Base-by-base conservation (phyloP, 2,113 vertebrate genomes). In the Panthera uncia region DNA sequence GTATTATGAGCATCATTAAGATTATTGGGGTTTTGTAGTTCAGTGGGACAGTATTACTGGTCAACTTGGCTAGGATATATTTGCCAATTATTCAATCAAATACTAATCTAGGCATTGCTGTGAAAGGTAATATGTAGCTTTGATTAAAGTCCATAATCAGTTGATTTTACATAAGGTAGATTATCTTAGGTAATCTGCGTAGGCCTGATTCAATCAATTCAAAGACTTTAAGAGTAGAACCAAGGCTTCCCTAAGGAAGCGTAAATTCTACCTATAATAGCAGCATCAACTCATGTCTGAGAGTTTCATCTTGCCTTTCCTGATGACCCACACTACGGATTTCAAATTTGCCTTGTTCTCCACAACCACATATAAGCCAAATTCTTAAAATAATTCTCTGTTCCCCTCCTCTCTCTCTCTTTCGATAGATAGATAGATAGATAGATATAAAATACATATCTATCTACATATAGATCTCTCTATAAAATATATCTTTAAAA, bases 401-500 rank as follows among this genome's bases (percentile, higher is more conserved):
- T 76, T 14, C 25, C 13, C 14, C 25, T 45, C 38, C 7, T 76
- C 25, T 25, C 25, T 45, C 38, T 76, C 73, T 15, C 41, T 61
- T 23, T 45, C 25, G 29, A 45, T 41, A 45, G 13, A 76, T 41
- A 36, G 69, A 73, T 74, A 74, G 38, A 38, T 38, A 38, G 7
- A 69, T 74, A 45, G 45, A 73, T 7, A 73, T 73, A 73, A 25
- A 73, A 73, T 38, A 38, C 6, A 45, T 41, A 74, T 29, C 23
- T 74, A 29, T 74, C 27, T 38, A 68, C 33, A 74, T 15, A n/a
- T n/a, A n/a, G 9, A 0, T 45, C 6, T 76, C 12, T 74, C 0
- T 74, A 45, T 45, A 74, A 27, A 45, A 45, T 29, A 74, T 41
- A 45, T 76, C 38, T 76, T 76, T 45, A 76, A 29, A 74, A 74